Evolutionary conservation across 30 jellyfish, hydroid and myxozoan genomes (phyloP).

Genomic region (Hydra vulgaris): DNA sequence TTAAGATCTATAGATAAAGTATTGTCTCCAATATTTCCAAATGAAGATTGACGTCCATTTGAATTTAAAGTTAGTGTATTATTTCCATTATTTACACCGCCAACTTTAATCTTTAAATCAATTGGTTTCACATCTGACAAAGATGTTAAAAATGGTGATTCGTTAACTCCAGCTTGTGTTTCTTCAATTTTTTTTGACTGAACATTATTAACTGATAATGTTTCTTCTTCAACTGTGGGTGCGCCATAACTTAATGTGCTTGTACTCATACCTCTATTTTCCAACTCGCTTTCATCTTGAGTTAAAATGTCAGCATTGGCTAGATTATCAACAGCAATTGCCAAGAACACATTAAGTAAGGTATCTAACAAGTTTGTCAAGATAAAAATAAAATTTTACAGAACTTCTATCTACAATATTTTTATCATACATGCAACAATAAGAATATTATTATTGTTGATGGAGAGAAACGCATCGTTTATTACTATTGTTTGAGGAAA

Average conservation of each 20-base stretch:
- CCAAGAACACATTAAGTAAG: constrained; percentile 73
- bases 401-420: background rate
- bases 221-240: background rate
- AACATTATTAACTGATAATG: constrained; percentile 47
- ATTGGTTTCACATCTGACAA: background rate
- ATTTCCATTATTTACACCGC: background rate
- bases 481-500: no score
- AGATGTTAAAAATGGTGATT: background rate
- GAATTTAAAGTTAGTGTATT: no score
- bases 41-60: no score
- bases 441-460: no score
- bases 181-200: constrained; percentile 8
- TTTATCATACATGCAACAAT: no score
- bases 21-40: no score
- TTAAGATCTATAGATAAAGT: no score
- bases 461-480: no score
- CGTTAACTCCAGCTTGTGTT: background rate
- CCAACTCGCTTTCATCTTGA: constrained; percentile 85
- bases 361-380: constrained; percentile 53
- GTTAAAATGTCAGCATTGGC: constrained; percentile 88
- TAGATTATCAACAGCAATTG: constrained; percentile 94
- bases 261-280: constrained; percentile 5
- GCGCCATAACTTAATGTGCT: background rate
- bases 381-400: background rate
- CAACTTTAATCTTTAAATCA: background rate